These are phyloP conservation scores for Terebella lapidaria DNA, from an alignment of 2,888 invertebrate genomes.

Conservation along the genomic window DNA sequence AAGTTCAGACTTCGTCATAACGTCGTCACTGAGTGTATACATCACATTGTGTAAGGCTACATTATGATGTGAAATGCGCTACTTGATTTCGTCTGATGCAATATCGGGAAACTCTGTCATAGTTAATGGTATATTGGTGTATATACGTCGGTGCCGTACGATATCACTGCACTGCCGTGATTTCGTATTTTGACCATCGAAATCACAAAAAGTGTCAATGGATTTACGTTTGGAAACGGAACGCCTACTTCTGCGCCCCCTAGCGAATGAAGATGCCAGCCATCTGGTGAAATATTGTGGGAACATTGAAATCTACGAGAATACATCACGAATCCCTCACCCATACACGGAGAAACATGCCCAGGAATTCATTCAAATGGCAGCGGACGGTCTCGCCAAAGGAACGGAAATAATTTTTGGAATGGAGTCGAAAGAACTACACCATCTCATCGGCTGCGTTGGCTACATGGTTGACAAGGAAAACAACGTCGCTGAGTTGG, in stretches of 20 bases:
- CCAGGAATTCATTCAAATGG: neutral
- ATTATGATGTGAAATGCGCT: no score
- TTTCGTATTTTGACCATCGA: no score
- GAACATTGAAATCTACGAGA: neutral
- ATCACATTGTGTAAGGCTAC: no score
- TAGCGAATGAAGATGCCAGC: neutral
- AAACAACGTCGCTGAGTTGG: neutral
- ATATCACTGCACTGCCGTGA: no score
- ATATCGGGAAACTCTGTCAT: no score
- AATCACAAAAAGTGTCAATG: no score
- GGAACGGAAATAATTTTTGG: neutral
- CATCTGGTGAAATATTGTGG: neutral
- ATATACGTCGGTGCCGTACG: no score
- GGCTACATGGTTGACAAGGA: neutral
- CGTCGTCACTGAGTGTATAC: no score
- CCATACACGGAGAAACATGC: neutral
- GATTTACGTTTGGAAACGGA: no score
- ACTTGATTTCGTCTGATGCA: no score
- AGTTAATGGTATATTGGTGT: no score
- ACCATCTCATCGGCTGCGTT: neutral
- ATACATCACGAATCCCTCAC: neutral
- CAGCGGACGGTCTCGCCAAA: neutral
- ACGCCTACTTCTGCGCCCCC: neutral
- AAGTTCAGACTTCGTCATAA: no score
- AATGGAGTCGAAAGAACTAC: neutral